phyloP scores from a whole-genome alignment of 2,113 vertebrate species.

The Dendrocopos noguchii region DNA sequence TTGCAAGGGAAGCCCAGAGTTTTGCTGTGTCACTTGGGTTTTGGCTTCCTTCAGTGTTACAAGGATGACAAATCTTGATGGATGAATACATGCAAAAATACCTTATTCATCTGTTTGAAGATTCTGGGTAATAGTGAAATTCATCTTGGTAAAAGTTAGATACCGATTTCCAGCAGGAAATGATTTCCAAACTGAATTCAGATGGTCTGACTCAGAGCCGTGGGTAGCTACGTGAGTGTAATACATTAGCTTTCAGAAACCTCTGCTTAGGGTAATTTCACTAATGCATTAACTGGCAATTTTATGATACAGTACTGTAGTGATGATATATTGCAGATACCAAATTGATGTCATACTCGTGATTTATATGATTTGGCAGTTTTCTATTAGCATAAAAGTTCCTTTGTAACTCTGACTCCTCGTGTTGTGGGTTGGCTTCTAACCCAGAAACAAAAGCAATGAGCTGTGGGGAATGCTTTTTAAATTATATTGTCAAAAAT shows the following conservation, averaged over 20 bases:
- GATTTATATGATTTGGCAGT: background rate
- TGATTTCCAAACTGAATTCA: background rate
- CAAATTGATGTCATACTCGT: background rate
- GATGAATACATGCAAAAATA: constrained; percentile 1
- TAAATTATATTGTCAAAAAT: background rate
- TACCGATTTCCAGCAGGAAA: constrained; percentile 18
- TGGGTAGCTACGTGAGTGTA: background rate
- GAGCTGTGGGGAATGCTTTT: background rate
- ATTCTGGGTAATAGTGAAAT: background rate
- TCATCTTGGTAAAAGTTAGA: background rate
- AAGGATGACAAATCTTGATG: background rate
- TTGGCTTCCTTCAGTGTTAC: background rate
- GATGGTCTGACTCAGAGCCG: constrained; percentile 19
- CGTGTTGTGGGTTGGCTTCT: background rate
- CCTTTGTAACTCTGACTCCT: background rate
- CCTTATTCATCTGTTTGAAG: background rate
- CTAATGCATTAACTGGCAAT: background rate
- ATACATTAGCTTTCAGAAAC: background rate
- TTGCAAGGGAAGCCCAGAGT: background rate
- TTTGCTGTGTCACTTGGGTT: constrained; percentile 19
- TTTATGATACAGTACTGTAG: background rate
- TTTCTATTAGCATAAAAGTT: background rate
- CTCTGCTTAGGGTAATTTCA: background rate
- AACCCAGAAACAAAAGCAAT: background rate
- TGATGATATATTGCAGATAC: background rate